Conservation (phyloP, 2,113 vertebrate species). For the Chunga burmeisteri region DNA sequence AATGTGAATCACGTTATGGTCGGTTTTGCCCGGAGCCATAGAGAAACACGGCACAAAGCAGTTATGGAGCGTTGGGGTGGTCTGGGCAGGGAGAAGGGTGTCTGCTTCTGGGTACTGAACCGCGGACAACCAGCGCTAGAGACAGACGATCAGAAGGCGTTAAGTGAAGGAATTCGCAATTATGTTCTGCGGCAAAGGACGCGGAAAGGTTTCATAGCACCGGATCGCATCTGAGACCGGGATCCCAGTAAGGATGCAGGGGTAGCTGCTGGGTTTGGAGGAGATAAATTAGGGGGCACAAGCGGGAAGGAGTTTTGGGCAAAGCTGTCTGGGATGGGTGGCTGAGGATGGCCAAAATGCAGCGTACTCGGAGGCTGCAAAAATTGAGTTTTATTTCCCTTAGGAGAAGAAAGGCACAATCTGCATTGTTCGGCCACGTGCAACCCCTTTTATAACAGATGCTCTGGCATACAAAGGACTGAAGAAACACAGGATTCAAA, state of each 20-base stretch:
- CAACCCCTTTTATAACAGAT: not conserved
- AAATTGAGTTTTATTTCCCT: not conserved
- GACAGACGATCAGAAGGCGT: not conserved
- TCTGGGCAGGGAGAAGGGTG: not conserved
- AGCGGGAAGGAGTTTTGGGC: not conserved
- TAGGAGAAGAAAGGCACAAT: not conserved
- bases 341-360: not conserved
- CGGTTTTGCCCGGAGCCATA: not conserved
- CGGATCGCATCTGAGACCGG: not conserved
- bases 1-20: rapidly evolving
- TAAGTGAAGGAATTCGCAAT: not conserved
- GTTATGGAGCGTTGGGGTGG: rapidly evolving
- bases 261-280: not conserved
- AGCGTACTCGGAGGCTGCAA: not conserved
- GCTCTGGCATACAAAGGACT: not conserved
- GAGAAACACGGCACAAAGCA: not conserved
- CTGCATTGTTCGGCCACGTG: not conserved
- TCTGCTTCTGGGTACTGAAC: not conserved
- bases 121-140: not conserved
- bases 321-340: not conserved
- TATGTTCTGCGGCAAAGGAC: not conserved
- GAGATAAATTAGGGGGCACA: not conserved
- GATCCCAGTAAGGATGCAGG: not conserved
- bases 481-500: conserved; percentile 2
- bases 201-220: not conserved